Evolutionary conservation across 2,888 invertebrate species (phyloP).

Genomic region (Tachystola acroxantha): DNA sequence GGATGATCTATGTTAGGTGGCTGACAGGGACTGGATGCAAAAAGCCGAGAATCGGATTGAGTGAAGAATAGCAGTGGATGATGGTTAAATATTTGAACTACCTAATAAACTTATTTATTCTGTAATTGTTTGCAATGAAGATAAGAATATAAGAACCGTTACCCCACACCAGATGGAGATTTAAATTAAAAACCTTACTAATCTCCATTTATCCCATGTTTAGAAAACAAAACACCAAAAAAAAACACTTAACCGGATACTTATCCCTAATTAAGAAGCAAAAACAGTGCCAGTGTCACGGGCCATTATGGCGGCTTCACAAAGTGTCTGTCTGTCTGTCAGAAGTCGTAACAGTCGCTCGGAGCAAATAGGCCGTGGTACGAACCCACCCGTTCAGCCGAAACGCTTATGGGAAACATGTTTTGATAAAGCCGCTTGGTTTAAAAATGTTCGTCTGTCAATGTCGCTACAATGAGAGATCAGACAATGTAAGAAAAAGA

Average conservation of each 20-base stretch:
- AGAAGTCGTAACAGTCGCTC: not conserved
- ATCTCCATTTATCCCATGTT: conserved; percentile 6
- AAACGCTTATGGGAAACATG: conserved; percentile 9
- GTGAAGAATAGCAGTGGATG: too few species aligned
- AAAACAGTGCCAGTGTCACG: conserved; percentile 11
- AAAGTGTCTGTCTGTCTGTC: conserved; percentile 7
- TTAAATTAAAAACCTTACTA: too few species aligned
- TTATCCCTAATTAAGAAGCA: conserved; percentile 17
- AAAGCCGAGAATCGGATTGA: too few species aligned
- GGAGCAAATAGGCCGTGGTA: conserved; percentile 10
- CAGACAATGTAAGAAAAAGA: too few species aligned
- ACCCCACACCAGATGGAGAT: too few species aligned
- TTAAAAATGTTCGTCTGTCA: not conserved
- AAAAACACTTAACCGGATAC: conserved; percentile 43
- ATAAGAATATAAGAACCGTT: not conserved
- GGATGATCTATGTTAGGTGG: too few species aligned
- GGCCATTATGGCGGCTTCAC: conserved; percentile 9
- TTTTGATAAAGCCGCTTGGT: conserved; percentile 12
- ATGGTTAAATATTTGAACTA: too few species aligned
- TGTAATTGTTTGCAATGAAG: not conserved
- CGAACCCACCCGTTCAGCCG: conserved; percentile 12
- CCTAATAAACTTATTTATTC: too few species aligned
- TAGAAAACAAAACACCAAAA: conserved; percentile 15
- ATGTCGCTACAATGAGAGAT: too few species aligned
- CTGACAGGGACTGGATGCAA: too few species aligned